These are phyloP conservation scores for Pardosa pseudoannulata DNA, from an alignment of 2,888 invertebrate genomes.

Conservation along the genomic window DNA sequence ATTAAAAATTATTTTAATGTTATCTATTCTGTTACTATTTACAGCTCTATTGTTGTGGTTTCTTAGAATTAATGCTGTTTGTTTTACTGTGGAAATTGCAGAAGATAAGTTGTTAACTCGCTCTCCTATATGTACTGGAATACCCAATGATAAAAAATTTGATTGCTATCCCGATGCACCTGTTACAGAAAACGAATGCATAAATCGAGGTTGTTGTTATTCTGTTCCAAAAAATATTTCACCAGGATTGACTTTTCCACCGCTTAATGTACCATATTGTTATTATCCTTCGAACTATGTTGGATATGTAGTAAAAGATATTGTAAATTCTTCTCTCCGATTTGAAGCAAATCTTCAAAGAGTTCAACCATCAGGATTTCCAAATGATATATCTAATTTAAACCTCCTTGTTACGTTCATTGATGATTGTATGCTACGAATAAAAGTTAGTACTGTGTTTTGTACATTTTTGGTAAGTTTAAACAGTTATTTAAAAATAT, in stretches of 20 bases:
- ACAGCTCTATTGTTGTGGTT: no score
- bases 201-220: conserved; percentile 63
- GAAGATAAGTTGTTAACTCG: no score
- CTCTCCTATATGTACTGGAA: conserved; percentile 37
- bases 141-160: conserved; percentile 63
- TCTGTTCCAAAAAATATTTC: not conserved
- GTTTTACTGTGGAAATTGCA: no score
- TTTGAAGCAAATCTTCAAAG: conserved; percentile 37
- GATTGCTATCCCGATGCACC: conserved; percentile 66
- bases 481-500: no score
- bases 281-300: conserved; percentile 66
- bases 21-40: no score
- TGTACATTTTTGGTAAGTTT: not conserved
- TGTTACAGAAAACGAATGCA: conserved; percentile 30
- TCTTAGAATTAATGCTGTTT: no score
- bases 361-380: conserved; percentile 63
- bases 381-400: conserved; percentile 50
- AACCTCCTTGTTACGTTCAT: conserved; percentile 31
- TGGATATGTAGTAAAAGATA: conserved; percentile 42
- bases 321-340: not conserved
- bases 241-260: not conserved
- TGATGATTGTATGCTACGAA: conserved; percentile 41
- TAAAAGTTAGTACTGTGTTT: conserved; percentile 35
- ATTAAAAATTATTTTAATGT: no score
- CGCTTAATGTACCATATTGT: conserved; percentile 63